Percentiles rank a stretch among this genome's conserved stretches.
phyloP scores from a whole-genome alignment of 2,113 vertebrate genomes.

The Oenanthe oenanthe region DNA sequence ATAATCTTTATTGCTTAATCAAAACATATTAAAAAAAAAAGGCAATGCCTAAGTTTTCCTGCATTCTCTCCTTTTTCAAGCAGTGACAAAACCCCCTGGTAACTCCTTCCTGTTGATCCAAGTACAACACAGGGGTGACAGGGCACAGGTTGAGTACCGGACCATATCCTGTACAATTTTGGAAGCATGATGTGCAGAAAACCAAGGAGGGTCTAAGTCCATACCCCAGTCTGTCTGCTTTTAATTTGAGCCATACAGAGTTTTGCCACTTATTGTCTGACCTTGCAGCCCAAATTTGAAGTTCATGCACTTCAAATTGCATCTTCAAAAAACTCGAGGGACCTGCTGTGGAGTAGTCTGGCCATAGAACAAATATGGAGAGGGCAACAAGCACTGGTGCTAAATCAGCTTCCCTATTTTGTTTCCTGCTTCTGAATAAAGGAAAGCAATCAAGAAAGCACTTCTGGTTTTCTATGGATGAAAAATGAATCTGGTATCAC shows the following conservation, averaged over 20 bases:
- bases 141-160: background rate
- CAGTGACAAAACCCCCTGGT: fast-evolving
- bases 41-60: background rate
- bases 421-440: background rate
- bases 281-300: fast-evolving
- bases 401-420: background rate
- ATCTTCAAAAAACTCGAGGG: background rate
- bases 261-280: background rate
- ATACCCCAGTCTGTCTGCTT: background rate
- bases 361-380: background rate
- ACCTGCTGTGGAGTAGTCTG: background rate
- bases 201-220: background rate
- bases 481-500: background rate
- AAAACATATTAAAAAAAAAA: background rate
- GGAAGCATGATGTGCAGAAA: background rate
- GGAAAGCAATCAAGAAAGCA: background rate
- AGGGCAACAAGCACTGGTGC: background rate
- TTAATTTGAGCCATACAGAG: background rate
- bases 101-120: background rate
- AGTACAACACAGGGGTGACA: fast-evolving
- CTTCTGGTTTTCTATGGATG: background rate
- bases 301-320: background rate
- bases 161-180: background rate
- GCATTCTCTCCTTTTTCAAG: background rate
- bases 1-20: background rate